A percentile compares a stretch with the other conserved stretches of the same genome.
Conservation (phyloP, 2,888 invertebrate species). For the Chromoteleia sp. region DNA sequence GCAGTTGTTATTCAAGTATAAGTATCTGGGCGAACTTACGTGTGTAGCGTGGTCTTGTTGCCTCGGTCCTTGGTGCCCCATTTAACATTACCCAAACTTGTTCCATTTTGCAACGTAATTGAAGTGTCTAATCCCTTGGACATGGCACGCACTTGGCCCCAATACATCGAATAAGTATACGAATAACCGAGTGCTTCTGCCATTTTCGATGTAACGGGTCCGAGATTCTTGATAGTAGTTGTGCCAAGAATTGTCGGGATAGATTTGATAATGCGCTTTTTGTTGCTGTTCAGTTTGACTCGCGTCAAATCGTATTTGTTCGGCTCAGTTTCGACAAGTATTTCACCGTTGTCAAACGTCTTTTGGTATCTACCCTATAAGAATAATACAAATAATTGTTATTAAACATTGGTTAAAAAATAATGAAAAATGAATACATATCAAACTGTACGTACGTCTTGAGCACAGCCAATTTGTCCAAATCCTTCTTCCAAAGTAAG, state of each 20-base stretch:
- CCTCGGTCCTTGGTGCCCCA: conserved; percentile 89
- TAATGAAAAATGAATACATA: neutral
- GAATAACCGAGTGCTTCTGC: conserved; percentile 91
- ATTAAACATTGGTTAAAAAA: neutral
- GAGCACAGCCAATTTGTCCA: conserved; percentile 89
- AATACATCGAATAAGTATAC: conserved; percentile 89
- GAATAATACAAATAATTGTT: neutral
- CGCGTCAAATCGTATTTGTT: conserved; percentile 90
- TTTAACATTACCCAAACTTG: conserved; percentile 87
- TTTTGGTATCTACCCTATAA: conserved; percentile 77
- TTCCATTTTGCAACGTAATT: conserved; percentile 87
- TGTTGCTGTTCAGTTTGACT: conserved; percentile 87
- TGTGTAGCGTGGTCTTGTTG: conserved; percentile 86
- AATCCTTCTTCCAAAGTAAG: conserved; percentile 88
- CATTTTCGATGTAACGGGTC: conserved; percentile 87
- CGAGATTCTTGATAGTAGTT: conserved; percentile 85
- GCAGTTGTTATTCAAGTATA: no score
- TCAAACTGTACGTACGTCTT: conserved; percentile 85
- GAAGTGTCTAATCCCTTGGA: conserved; percentile 89
- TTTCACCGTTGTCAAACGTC: conserved; percentile 86
- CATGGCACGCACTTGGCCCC: conserved; percentile 92
- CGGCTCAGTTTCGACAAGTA: conserved; percentile 93
- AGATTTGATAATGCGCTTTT: conserved; percentile 85
- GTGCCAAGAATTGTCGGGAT: conserved; percentile 81
- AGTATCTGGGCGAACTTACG: conserved; percentile 78